Base-by-base conservation (phyloP, 2,888 invertebrate species). In the Lithosia quadra region DNA sequence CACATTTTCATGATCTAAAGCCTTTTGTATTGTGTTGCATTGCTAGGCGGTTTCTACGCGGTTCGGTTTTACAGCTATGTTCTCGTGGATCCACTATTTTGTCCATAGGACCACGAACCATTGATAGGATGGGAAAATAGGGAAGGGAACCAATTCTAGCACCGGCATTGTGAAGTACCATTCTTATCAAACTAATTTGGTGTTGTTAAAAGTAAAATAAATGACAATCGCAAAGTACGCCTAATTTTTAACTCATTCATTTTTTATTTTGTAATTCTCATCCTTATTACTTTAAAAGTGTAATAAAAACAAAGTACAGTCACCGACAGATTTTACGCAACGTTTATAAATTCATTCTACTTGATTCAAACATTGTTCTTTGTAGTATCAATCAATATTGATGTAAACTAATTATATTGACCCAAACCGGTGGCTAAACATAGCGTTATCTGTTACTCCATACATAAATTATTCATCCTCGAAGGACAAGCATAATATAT, bases 11-110 rank as follows among this genome's bases (percentile, higher is more conserved):
- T 69, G 57, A 49, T 70, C 72, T 78, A 77, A 72, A 77, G 65
- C 70, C 73, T 69, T 77, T 79, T 78, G 22, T 70, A 77, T 80
- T 49, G 49, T 18, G 8, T 49, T 9, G 1, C 49, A 49, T 18
- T n/a, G 49, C 9, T 9, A 18, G n/a, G n/a, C n/a, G 9, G 43
- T 9, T n/a, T n/a, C n/a, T n/a, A 49, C 8, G n/a, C 18, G 49
- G 49, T 49, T 49, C 9, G 49, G 2, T n/a, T 49, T 5, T n/a
- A n/a, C n/a, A n/a, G n/a, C n/a, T n/a, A n/a, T n/a, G n/a, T n/a
- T n/a, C n/a, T n/a, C n/a, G n/a, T n/a, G n/a, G n/a, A n/a, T n/a
- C n/a, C n/a, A n/a, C n/a, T n/a, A n/a, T n/a, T n/a, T n/a, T n/a
- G n/a, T n/a, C n/a, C n/a, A n/a, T n/a, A n/a, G n/a, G n/a, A n/a